Conservation (phyloP, 2,888 invertebrate species). For the Pollenia angustigena region DNA sequence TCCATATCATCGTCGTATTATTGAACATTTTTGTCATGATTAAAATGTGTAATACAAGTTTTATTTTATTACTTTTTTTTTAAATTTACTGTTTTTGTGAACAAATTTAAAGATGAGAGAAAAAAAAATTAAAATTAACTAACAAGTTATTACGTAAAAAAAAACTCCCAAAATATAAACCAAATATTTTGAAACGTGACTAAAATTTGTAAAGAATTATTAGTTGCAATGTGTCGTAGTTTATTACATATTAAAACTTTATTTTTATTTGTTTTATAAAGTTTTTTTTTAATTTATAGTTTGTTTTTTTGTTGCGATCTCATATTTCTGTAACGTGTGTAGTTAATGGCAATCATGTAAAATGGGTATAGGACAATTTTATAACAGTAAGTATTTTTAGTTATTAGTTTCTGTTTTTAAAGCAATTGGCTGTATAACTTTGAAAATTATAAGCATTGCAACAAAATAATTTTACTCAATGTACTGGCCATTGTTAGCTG, state of each 20-base stretch:
- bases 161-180: conserved; percentile 13
- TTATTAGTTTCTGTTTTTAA: too few relatives aligned
- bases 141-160: conserved; percentile 53
- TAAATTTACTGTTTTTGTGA: conserved; percentile 22
- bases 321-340: conserved; percentile 30
- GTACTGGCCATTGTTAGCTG: too few relatives aligned
- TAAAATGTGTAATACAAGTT: conserved; percentile 28
- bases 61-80: not conserved
- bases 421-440: too few relatives aligned
- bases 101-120: conserved; percentile 18
- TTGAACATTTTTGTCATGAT: conserved; percentile 30
- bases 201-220: conserved; percentile 44
- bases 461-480: too few relatives aligned
- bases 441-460: too few relatives aligned
- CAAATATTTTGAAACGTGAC: conserved; percentile 62
- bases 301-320: conserved; percentile 1
- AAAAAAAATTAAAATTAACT: not conserved
- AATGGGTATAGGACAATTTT: not conserved
- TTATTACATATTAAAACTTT: conserved; percentile 15
- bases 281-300: not conserved
- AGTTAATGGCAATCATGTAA: conserved; percentile 6
- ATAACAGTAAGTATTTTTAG: too few relatives aligned
- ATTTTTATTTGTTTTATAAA: conserved; percentile 24
- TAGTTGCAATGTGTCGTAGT: conserved; percentile 8
- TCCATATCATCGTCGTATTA: conserved; percentile 12